Evolutionary conservation across 30 jellyfish, hydroid and myxozoan species (phyloP), one percentile per base, ranked within the genome.

Genomic region (Hydractinia echinata): DNA sequence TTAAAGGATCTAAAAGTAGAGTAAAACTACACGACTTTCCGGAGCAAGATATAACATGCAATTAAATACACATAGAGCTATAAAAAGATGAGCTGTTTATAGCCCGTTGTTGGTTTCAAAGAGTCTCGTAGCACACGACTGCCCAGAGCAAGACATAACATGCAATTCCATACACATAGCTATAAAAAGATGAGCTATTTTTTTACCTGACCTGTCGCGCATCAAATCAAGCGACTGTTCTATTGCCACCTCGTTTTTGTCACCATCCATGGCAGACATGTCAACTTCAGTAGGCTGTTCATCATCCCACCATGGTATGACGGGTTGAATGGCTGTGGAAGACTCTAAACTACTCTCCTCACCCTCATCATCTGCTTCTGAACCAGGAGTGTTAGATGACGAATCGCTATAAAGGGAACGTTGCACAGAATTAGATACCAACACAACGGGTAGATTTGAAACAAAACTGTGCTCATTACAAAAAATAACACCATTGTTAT

Each of bases 351-450:
- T 86, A 53, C 96, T 92, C 73, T 92, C 98, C 68, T 87, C 98
- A 51, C 94, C 98, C 76, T 92, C 98, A 56, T 92, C 98, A 79
- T 92, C 98, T 60, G 98, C 98, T 49, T 92, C 98, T 68, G 89
- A 81, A 39, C 96, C 95, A 50, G 85, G 89, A 82, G 88, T 85
- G 30, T 77, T 54, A 7, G 83, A 58, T n/a, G 85, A 77, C 13
- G 85, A 77, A 50, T 77, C 85, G 52, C 85, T 77, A 51, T 14
- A 76, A 54, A 76, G 49, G 16, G 20, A 73, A 73, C 83, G 50
- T 30, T 30, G 44, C 48, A 58, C 19, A 11, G 15, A 18, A 58
- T 58, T 0, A 13, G 3, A 11, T 18, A 58, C 1, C 69, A 18
- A 58, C 19, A 0, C 15, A 16, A 58, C 15, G 15, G 3, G 0